Evolutionary conservation across 2,113 vertebrate genomes (phyloP).

Genomic region (Nycticebus coucang): DNA sequence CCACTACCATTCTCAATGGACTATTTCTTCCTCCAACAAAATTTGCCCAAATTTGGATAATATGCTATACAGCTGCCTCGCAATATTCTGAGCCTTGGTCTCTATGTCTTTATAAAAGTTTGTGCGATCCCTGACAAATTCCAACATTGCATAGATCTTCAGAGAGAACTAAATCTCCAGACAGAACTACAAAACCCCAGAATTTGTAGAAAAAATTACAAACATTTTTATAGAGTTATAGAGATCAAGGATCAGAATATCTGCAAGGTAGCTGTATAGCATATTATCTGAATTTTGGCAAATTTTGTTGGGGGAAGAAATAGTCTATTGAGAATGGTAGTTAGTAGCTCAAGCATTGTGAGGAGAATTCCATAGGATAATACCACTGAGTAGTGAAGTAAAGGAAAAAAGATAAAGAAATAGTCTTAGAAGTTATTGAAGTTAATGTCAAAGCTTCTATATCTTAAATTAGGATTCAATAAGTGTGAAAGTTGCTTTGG

Average conservation of each 20-base stretch:
- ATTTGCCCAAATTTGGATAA: no score
- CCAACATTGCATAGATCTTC: no score
- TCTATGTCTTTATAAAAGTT: no score
- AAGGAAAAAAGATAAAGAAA: neutral
- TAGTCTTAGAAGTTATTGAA: neutral
- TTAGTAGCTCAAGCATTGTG: neutral
- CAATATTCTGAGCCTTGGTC: no score
- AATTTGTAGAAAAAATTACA: neutral
- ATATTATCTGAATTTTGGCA: neutral
- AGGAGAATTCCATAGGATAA: neutral
- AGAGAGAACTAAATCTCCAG: no score
- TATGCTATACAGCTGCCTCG: no score
- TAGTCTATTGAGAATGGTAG: neutral
- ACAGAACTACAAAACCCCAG: no score
- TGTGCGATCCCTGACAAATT: no score
- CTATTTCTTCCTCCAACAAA: no score
- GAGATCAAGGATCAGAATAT: neutral
- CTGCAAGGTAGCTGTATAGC: neutral
- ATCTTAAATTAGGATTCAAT: neutral
- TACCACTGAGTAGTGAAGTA: neutral
- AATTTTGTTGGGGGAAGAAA: neutral
- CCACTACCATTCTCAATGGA: no score
- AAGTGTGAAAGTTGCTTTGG: neutral
- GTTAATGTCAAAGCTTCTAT: neutral
- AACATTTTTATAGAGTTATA: neutral